These are phyloP conservation scores for Poecilia wingei DNA, from an alignment of 2,797 vertebrate genomes.

Conservation along the genomic window DNA sequence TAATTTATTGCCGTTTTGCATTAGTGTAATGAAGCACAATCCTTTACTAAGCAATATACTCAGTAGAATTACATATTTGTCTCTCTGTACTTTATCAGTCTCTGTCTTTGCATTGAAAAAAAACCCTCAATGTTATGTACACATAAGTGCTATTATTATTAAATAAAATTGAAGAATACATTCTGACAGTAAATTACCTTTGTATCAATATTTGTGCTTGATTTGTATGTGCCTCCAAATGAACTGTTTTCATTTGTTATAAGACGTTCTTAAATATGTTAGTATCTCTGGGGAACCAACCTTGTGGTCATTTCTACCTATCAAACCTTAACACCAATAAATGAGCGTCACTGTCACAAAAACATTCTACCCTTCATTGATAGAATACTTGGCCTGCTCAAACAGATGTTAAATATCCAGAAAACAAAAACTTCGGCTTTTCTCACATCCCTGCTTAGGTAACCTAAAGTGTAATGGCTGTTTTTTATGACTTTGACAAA, in stretches of 20 bases:
- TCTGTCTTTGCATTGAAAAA: not conserved
- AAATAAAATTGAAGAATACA: not conserved
- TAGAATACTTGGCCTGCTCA: constrained; percentile 1
- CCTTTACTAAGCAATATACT: constrained; percentile 5
- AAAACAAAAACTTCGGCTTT: constrained; percentile 9
- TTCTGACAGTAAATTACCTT: not conserved
- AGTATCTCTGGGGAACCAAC: not conserved
- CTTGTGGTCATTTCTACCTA: constrained; percentile 19
- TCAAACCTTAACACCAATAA: not conserved
- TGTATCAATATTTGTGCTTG: not conserved
- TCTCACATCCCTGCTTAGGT: constrained; percentile 2
- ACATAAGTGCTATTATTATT: not conserved
- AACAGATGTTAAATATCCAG: not conserved
- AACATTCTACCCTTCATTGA: not conserved
- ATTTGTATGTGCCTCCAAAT: not conserved
- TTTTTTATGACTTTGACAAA: constrained; percentile 4
- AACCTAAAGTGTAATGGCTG: constrained; percentile 3
- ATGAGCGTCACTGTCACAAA: constrained; percentile 12
- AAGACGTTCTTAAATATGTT: not conserved
- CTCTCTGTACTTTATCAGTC: not conserved
- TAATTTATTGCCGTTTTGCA: constrained; percentile 20
- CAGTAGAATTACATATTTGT: not conserved
- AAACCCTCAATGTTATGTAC: not conserved
- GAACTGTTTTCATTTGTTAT: constrained; percentile 8
- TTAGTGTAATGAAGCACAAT: constrained; percentile 16